These are phyloP conservation scores for Pangasius djambal DNA, from an alignment of 2,797 vertebrate species.

Conservation along the genomic window DNA sequence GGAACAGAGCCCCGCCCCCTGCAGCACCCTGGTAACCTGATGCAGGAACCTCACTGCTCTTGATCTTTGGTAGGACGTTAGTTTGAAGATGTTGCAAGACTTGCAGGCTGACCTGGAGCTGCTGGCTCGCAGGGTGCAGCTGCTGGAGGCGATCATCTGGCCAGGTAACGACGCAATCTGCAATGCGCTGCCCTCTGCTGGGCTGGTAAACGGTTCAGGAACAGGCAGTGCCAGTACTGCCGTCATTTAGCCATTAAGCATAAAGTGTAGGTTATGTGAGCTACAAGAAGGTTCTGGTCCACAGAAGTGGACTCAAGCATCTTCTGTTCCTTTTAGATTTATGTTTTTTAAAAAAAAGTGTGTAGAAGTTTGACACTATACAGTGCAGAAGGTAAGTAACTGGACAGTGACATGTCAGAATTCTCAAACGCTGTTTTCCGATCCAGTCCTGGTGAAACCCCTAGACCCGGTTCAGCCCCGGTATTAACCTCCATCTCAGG, in stretches of 20 bases:
- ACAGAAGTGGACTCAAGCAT: background rate
- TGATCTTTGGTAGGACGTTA: conserved; percentile 93
- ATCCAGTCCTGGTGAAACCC: background rate
- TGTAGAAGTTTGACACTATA: background rate
- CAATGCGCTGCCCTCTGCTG: conserved; percentile 45
- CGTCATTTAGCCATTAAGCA: background rate
- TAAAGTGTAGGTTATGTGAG: background rate
- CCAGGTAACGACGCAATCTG: conserved; percentile 86
- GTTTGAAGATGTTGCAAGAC: conserved; percentile 95
- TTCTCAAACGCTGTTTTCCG: background rate
- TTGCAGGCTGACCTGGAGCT: conserved; percentile 98
- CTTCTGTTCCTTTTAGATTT: background rate
- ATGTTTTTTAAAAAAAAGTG: background rate
- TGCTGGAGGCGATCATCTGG: conserved; percentile 99
- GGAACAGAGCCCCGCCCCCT: conserved; percentile 57
- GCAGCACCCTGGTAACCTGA: conserved; percentile 66
- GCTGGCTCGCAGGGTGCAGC: conserved; percentile 98
- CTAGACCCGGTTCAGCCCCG: background rate
- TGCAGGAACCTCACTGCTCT: conserved; percentile 82
- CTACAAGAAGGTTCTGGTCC: background rate
- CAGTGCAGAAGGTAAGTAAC: background rate
- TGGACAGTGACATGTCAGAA: background rate
- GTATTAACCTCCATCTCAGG: background rate
- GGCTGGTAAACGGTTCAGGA: background rate
- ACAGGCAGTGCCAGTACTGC: background rate